Conservation (phyloP, 2,113 vertebrate species). For the Rousettus leschenaultii region DNA sequence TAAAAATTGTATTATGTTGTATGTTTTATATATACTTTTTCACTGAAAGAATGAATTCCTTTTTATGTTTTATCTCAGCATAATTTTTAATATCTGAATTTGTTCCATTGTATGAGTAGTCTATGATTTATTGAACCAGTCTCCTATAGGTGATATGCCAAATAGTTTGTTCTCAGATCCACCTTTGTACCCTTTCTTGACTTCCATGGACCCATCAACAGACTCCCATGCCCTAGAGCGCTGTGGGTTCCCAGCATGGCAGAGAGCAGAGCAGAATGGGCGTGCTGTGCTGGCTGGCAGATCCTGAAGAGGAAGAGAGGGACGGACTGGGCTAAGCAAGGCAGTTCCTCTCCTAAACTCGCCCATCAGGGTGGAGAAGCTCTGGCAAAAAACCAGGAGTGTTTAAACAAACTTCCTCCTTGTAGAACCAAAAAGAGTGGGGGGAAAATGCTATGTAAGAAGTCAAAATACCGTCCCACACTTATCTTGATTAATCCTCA, state of each 20-base stretch:
- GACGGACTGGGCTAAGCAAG: neutral
- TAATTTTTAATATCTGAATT: neutral
- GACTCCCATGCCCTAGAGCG: neutral
- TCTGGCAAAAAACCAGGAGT: neutral
- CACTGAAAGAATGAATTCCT: neutral
- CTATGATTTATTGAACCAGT: neutral
- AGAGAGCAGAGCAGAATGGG: neutral
- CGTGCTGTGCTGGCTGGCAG: no score
- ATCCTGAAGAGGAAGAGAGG: neutral
- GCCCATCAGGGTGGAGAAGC: neutral
- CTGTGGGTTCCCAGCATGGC: neutral
- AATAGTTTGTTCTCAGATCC: neutral
- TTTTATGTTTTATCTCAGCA: neutral
- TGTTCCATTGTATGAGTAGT: neutral
- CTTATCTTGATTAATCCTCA: neutral
- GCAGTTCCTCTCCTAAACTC: neutral
- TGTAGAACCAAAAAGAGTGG: neutral
- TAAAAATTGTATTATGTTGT: neutral
- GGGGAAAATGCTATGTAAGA: neutral
- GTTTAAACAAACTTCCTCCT: neutral
- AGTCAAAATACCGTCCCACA: neutral
- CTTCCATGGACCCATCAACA: neutral
- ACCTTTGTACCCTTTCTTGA: neutral
- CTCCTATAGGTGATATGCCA: neutral
- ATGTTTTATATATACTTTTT: neutral